Evolutionary conservation across 2,888 invertebrate genomes (phyloP), one percentile per base, ranked within the genome.

Genomic region (Harpalus rubripes): DNA sequence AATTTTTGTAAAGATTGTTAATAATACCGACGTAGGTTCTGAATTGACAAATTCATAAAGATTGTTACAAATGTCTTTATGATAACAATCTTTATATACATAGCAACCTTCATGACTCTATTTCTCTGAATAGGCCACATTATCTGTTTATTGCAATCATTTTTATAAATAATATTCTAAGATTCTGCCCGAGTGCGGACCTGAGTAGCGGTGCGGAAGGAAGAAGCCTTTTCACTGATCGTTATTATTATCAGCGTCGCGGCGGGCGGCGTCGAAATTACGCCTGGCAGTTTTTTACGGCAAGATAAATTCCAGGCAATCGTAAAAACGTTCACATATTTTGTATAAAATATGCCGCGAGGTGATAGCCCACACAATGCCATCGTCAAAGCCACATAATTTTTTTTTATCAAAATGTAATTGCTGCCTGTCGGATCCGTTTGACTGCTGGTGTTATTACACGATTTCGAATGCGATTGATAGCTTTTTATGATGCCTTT

Each of bases 311-410:
- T 78, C 44, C 39, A n/a, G 63, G 52, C 84, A 84, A 68, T 85
- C 85, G 41, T 85, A 85, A 85, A 85, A 85, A 85, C 85, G 72
- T 80, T 85, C 85, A 85, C 85, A 85, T 85, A 85, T 85, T 80
- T 85, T 80, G 65, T 84, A 78, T 78, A 84, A 84, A 78, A 84
- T 85, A 85, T 85, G 79, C 68, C 22, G 44, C 22, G 26, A 16
- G 32, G 79, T 74, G 61, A 32, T 32, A 32, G 32, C 3, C 58
- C 39, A 44, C 81, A 68, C 52, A 81, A 81, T 39, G 59, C 58
- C 6, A 82, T 16, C 12, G 72, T 82, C 72, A 82, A 82, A 72
- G 72, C 32, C 32, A 6, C 32, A 32, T 4, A 32, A 32, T 32
- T 32, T 32, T 32, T 32, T 58, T 74, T 72, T 82, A 82, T 82